Evolutionary conservation across 2,113 vertebrate species (phyloP), one percentile per base, ranked within the genome.

Genomic region (Australoheros scitulus): DNA sequence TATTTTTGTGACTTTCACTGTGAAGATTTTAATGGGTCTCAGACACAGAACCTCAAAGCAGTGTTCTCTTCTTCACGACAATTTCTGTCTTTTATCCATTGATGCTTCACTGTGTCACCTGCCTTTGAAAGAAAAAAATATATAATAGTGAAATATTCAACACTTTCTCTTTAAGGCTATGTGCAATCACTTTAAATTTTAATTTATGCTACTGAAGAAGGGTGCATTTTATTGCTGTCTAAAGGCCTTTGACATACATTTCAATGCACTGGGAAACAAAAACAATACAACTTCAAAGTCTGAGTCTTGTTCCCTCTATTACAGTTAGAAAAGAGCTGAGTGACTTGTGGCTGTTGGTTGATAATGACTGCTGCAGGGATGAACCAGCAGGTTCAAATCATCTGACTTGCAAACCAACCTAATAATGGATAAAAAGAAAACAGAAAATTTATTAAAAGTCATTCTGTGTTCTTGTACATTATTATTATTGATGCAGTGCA

Each of bases 401-500:
- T 52, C 11, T 22, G 10, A 32, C 2, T 34, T 55, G 1, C 68
- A 7, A 34, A n/a, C 43, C 22, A 50, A 18, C 61, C 17, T 26
- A 76, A 52, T 22, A 41, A 81, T 8, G 17, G n/a, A 14, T 8
- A 4, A 61, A 79, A 76, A 50, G 13, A 61, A 61, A 61, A 24
- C 2, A 77, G 2, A 0, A 8, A 36, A 20, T 77, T 61, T 32
- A 14, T 11, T 52, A 70, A 50, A 63, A 72, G 17, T 50, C 20
- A 5, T 20, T 70, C 52, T 29, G 52, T 77, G 13, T 76, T 60
- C 38, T 2, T 22, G 13, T 55, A 52, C 47, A 24, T 50, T 34
- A 15, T 55, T 47, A 55, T 87, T 68, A 76, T 50, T 81, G 74
- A 91, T 86, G 34, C 24, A 47, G 34, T 77, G 36, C 34, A 65